Evolutionary conservation across 2,888 invertebrate genomes (phyloP).

Genomic region (Temnothorax rugatulus): DNA sequence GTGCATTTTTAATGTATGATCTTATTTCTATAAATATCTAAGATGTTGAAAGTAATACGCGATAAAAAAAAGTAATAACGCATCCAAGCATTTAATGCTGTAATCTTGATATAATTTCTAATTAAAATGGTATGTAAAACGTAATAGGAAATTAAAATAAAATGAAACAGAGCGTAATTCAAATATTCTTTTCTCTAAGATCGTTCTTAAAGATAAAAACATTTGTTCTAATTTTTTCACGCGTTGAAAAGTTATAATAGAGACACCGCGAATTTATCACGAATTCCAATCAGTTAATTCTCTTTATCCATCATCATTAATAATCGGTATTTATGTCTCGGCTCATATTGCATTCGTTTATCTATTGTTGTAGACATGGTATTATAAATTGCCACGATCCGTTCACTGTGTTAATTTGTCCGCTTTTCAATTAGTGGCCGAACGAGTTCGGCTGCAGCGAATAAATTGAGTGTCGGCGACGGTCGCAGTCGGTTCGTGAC

Average conservation of each 20-base stretch:
- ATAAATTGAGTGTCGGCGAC: conserved; percentile 71
- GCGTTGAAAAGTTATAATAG: background rate
- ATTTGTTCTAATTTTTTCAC: background rate
- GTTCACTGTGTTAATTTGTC: conserved; percentile 78
- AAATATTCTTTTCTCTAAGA: background rate
- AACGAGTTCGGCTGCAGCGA: conserved; percentile 70
- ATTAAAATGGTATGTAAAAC: background rate
- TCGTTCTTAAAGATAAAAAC: background rate
- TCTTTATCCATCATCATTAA: conserved; percentile 17
- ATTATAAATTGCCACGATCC: conserved; percentile 77
- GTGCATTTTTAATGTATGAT: background rate
- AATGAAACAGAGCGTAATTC: background rate
- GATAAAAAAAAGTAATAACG: background rate
- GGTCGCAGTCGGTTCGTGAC: conserved; percentile 68
- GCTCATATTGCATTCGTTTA: conserved; percentile 50
- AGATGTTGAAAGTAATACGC: background rate
- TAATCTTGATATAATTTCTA: background rate
- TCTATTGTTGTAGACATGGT: conserved; percentile 63
- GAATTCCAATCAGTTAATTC: conserved; percentile 7
- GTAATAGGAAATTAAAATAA: background rate
- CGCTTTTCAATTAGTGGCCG: conserved; percentile 79
- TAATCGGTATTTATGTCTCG: conserved; percentile 4
- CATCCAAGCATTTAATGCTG: background rate
- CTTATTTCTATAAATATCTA: conserved; percentile 8
- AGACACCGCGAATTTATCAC: background rate